phyloP scores from a whole-genome alignment of 2,113 vertebrate species.

The Dasyurus viverrinus region DNA sequence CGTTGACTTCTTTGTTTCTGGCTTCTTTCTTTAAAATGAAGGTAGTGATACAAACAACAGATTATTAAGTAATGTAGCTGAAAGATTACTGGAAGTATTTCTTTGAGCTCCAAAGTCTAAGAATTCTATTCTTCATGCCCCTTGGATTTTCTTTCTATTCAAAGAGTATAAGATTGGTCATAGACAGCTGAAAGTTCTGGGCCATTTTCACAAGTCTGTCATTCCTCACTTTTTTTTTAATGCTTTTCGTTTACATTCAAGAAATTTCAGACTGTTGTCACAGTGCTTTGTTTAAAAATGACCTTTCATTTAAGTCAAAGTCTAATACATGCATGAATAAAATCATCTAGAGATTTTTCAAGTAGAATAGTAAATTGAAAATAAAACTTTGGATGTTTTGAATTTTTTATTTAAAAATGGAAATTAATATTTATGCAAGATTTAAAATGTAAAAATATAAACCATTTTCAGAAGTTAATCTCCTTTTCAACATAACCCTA shows the following conservation, averaged over 20 bases:
- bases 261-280: background rate
- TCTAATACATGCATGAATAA: background rate
- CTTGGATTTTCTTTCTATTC: background rate
- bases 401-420: slow-evolving; percentile 19
- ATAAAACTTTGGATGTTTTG: background rate
- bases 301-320: background rate
- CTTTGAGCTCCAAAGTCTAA: background rate
- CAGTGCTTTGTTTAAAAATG: background rate
- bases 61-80: background rate
- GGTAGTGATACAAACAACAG: background rate
- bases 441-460: background rate
- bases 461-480: background rate
- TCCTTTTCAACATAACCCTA: slow-evolving; percentile 14
- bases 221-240: background rate
- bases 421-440: slow-evolving; percentile 21
- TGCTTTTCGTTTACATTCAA: background rate
- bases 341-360: background rate
- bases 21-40: background rate
- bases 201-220: background rate
- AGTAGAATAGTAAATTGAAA: background rate
- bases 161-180: background rate
- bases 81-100: background rate
- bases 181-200: background rate
- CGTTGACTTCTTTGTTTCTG: background rate
- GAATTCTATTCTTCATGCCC: background rate